Conservation (phyloP, 2,113 vertebrate genomes). For the Scortum barcoo region DNA sequence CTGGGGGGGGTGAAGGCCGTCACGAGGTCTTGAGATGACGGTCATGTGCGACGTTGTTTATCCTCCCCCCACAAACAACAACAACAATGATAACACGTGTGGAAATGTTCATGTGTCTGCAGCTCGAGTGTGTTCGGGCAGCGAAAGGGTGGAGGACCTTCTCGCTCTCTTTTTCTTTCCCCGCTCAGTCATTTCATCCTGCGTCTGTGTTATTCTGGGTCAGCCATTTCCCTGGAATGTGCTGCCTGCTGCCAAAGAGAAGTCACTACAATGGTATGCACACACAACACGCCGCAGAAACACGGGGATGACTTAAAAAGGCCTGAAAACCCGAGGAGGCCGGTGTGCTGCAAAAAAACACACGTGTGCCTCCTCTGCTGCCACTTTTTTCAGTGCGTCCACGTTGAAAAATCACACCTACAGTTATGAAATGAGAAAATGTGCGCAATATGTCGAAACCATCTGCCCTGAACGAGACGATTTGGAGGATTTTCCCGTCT, state of each 20-base stretch:
- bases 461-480: slow-evolving; percentile 16
- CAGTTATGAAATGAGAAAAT: slow-evolving; percentile 27
- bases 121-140: neutral
- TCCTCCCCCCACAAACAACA: too few relatives aligned
- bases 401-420: slow-evolving; percentile 3
- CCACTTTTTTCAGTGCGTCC: neutral
- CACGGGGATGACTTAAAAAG: slow-evolving; percentile 85
- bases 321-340: slow-evolving; percentile 68
- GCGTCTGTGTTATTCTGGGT: slow-evolving; percentile 80
- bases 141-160: slow-evolving; percentile 59
- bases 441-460: slow-evolving; percentile 23
- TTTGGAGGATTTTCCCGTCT: too few relatives aligned
- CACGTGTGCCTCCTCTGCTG: neutral
- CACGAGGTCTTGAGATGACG: slow-evolving; percentile 33
- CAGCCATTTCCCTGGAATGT: slow-evolving; percentile 84
- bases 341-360: too few relatives aligned
- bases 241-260: slow-evolving; percentile 77
- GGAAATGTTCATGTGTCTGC: slow-evolving; percentile 23
- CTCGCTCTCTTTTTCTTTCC: too few relatives aligned
- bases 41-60: slow-evolving; percentile 58
- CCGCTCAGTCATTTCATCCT: slow-evolving; percentile 51
- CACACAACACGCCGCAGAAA: slow-evolving; percentile 75
- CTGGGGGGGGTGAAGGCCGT: neutral
- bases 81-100: too few relatives aligned
- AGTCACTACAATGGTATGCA: slow-evolving; percentile 85